Percentiles rank a stretch among this genome's conserved stretches.
phyloP scores from a whole-genome alignment of 1,140 invertebrate genomes.

The Nephila pilipes region DNA sequence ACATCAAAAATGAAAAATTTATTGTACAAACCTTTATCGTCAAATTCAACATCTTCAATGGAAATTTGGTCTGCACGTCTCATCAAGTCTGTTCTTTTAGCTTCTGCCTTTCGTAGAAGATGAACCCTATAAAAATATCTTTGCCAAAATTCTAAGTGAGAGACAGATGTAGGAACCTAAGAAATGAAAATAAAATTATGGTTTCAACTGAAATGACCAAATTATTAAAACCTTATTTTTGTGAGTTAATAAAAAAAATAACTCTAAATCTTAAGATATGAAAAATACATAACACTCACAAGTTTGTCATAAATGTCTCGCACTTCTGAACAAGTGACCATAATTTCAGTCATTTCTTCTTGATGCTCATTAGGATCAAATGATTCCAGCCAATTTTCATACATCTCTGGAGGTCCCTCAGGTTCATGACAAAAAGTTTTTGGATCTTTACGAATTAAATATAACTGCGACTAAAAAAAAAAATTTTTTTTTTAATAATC shows the following conservation, averaged over 20 bases:
- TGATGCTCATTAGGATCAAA: slow-evolving; percentile 82
- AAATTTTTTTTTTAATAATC: background rate
- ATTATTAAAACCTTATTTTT: background rate
- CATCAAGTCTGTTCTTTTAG: slow-evolving; percentile 80
- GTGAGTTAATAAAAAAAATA: background rate
- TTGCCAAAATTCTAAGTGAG: slow-evolving; percentile 83
- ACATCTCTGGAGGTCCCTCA: slow-evolving; percentile 80
- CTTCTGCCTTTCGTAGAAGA: slow-evolving; percentile 81
- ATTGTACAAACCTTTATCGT: slow-evolving; percentile 50
- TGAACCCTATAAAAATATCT: slow-evolving; percentile 83
- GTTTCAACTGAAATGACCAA: background rate
- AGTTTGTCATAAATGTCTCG: slow-evolving; percentile 82
- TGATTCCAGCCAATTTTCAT: slow-evolving; percentile 81
- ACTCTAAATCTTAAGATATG: background rate
- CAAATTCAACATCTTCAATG: slow-evolving; percentile 69
- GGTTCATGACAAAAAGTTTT: slow-evolving; percentile 82
- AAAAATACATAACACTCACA: slow-evolving; percentile 79
- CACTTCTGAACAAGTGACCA: slow-evolving; percentile 82
- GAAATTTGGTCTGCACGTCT: slow-evolving; percentile 69
- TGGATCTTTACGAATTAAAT: slow-evolving; percentile 81
- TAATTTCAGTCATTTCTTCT: slow-evolving; percentile 82
- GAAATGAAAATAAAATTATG: slow-evolving; percentile 34
- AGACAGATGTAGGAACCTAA: slow-evolving; percentile 81
- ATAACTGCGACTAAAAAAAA: slow-evolving; percentile 80
- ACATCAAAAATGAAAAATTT: too few species aligned